Percentiles rank a stretch among this genome's conserved stretches.
phyloP scores from a whole-genome alignment of 1,140 invertebrate species.

The Bathynomus jamesi region DNA sequence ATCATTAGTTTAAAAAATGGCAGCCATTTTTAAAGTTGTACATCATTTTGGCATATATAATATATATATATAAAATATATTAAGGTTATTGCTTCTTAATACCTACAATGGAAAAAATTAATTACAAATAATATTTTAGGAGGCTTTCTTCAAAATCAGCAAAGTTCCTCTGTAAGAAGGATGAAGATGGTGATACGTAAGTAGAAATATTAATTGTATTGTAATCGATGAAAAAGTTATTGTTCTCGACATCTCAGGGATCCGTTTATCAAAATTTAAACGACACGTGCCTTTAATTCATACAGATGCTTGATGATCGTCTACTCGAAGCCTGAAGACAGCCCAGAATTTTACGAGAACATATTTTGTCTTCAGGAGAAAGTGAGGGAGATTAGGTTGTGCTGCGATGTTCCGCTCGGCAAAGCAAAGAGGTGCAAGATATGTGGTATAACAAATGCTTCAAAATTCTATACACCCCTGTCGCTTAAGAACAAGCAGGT shows the following conservation, averaged over 20 bases:
- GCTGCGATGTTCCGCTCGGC: background rate
- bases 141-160: background rate
- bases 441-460: background rate
- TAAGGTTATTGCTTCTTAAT: no score
- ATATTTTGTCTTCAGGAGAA: background rate
- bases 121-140: background rate
- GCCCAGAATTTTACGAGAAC: background rate
- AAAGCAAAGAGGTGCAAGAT: background rate
- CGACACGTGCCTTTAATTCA: no score
- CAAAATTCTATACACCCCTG: background rate
- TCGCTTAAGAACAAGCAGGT: background rate
- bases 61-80: no score
- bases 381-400: background rate
- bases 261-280: no score
- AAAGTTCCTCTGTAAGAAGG: background rate
- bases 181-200: background rate
- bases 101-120: no score
- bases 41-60: no score
- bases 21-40: no score
- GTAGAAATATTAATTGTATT: background rate
- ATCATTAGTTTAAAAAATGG: no score
- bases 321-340: background rate
- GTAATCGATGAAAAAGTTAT: no score
- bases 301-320: background rate
- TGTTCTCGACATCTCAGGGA: no score